Conservation (phyloP, 2,888 invertebrate genomes). For the Dryococelus australis region DNA sequence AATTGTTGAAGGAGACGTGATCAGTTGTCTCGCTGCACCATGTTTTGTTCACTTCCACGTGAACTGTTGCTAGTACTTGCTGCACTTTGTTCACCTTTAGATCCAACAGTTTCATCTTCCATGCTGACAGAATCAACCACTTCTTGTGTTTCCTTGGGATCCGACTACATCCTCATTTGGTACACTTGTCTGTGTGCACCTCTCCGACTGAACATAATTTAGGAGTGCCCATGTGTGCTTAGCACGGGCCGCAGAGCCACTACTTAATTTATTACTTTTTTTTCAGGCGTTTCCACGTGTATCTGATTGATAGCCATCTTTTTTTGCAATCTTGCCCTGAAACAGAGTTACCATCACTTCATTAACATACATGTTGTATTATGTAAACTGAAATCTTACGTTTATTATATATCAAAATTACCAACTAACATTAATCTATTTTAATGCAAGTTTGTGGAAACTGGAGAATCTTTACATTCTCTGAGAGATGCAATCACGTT, state of each 20-base stretch:
- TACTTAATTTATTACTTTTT: background rate
- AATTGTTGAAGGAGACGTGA: background rate
- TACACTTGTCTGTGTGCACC: background rate
- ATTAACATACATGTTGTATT: too few species aligned
- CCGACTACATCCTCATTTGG: slow-evolving; percentile 5
- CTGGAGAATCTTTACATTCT: too few species aligned
- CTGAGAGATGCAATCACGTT: too few species aligned
- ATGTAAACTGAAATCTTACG: too few species aligned
- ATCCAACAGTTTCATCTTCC: too few species aligned
- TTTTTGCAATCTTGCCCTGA: background rate
- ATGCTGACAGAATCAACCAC: background rate
- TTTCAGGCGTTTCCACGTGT: slow-evolving; percentile 18
- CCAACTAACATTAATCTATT: too few species aligned
- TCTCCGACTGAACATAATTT: too few species aligned
- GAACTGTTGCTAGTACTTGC: background rate
- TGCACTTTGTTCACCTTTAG: background rate
- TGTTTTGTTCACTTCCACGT: background rate
- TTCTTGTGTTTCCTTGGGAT: background rate
- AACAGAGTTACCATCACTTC: background rate
- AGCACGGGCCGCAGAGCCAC: background rate
- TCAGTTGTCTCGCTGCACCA: background rate
- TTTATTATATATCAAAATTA: too few species aligned
- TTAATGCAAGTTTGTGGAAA: too few species aligned
- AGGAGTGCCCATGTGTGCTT: too few species aligned
- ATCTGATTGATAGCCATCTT: background rate